Base-by-base conservation (phyloP, 2,113 vertebrate species). In the Microtus ochrogaster region DNA sequence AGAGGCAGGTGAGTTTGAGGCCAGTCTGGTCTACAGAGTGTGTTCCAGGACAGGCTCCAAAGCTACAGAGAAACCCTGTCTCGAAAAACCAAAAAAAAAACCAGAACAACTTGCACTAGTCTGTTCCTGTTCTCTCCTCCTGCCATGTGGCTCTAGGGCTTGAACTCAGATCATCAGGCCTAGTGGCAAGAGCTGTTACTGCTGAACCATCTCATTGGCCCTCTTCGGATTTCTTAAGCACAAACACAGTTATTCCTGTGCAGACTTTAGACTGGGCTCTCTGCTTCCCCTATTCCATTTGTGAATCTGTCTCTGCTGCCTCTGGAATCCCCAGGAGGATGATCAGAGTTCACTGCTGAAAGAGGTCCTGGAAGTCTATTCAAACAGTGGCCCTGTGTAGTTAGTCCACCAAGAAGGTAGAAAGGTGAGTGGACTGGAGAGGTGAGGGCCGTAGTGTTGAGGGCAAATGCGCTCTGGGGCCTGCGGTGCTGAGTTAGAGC, bases 371-470 rank as follows among this genome's bases (percentile, higher is more conserved):
- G 9, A 41, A 86, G 89, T 73, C 91, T 88, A 26, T 30, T 28
- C 5, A 12, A 6, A 22, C 52, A 82, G 79, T 24, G 52, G 21
- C 52, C 52, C 7, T 8, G 52, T 82, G 52, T 55, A 36, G 66
- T 87, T 77, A 58, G 76, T 93, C 66, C 72, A 41, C 83, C 41
- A 8, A 82, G 96, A 68, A 81, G 66, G 28, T 30, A 33, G 77
- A 97, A 55, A 58, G 61, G 36, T 21, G 21, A n/a, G 49, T 39
- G 39, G 84, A 84, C 7, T 9, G 5, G 55, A 72, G n/a, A 55
- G 47, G 39, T 44, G 5, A 82, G 70, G 73, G 41, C 78, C 19
- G 3, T 24, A 2, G 11, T 21, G 16, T 68, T 33, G 36, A 6
- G 22, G 21, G 66, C 36, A 49, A 14, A n/a, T 72, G 14, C 33